Evolutionary conservation across 2,113 vertebrate genomes (phyloP).

Genomic region (Prunella fulvescens): DNA sequence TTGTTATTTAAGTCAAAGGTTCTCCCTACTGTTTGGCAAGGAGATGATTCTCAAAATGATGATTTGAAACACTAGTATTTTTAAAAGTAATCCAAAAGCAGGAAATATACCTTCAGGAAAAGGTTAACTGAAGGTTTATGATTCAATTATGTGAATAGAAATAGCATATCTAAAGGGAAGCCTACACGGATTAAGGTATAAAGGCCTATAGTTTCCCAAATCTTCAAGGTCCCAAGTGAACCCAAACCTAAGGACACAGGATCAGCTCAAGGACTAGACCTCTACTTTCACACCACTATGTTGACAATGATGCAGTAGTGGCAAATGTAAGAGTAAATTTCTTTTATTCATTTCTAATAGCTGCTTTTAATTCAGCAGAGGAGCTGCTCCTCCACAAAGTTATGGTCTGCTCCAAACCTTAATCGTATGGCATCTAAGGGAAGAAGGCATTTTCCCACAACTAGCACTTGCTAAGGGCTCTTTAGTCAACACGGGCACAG

Average conservation of each 20-base stretch:
- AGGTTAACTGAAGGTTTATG: background rate
- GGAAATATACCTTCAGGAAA: background rate
- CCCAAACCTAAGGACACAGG: background rate
- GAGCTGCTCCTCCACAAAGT: background rate
- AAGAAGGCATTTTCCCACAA: background rate
- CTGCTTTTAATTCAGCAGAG: background rate
- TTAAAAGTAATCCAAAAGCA: background rate
- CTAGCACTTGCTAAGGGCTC: background rate
- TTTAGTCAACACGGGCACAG: background rate
- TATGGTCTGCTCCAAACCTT: background rate
- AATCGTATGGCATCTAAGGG: rapidly evolving
- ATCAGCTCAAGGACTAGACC: background rate
- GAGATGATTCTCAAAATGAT: background rate
- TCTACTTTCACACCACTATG: background rate
- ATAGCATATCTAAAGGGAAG: background rate
- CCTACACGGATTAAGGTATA: background rate
- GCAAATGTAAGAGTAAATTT: background rate
- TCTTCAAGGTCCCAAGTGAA: background rate
- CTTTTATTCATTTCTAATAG: background rate
- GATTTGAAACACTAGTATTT: background rate
- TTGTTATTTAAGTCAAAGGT: conserved; percentile 34
- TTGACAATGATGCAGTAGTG: background rate
- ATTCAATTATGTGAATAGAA: background rate
- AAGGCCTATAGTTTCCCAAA: background rate
- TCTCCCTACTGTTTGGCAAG: background rate